These are phyloP conservation scores for Zaprionus inermis DNA, from an alignment of 1,140 invertebrate genomes.

Conservation along the genomic window DNA sequence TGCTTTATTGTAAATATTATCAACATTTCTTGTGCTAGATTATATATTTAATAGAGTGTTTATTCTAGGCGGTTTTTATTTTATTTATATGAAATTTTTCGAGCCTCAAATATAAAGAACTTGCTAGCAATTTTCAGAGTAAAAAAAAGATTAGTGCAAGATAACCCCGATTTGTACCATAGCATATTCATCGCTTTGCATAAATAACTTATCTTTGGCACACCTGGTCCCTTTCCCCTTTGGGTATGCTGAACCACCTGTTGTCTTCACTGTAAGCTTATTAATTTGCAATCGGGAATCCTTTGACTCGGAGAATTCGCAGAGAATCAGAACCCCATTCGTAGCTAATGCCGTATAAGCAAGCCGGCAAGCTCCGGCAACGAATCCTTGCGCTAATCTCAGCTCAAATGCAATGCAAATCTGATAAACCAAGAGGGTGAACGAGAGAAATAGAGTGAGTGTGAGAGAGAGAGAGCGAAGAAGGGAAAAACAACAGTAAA, in stretches of 20 bases:
- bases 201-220: neutral
- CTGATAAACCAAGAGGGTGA: conserved; percentile 54
- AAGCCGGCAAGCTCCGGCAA: conserved; percentile 27
- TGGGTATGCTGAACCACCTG: conserved; percentile 2
- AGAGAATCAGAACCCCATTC: conserved; percentile 64
- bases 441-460: neutral
- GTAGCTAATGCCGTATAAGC: conserved; percentile 48
- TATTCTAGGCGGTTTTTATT: too few relatives aligned
- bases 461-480: conserved; percentile 1
- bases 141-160: too few relatives aligned
- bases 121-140: too few relatives aligned
- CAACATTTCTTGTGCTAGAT: too few relatives aligned
- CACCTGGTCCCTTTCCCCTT: neutral
- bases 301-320: conserved; percentile 31
- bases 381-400: conserved; percentile 66
- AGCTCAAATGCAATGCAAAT: conserved; percentile 78
- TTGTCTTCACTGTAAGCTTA: conserved; percentile 39
- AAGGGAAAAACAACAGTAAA: conserved; percentile 22
- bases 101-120: too few relatives aligned
- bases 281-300: conserved; percentile 66
- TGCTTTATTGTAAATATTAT: too few relatives aligned
- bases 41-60: too few relatives aligned
- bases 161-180: too few relatives aligned
- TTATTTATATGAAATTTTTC: too few relatives aligned
- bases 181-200: neutral